phyloP scores from a whole-genome alignment of 2,113 vertebrate species.

The Megaptera novaeangliae region DNA sequence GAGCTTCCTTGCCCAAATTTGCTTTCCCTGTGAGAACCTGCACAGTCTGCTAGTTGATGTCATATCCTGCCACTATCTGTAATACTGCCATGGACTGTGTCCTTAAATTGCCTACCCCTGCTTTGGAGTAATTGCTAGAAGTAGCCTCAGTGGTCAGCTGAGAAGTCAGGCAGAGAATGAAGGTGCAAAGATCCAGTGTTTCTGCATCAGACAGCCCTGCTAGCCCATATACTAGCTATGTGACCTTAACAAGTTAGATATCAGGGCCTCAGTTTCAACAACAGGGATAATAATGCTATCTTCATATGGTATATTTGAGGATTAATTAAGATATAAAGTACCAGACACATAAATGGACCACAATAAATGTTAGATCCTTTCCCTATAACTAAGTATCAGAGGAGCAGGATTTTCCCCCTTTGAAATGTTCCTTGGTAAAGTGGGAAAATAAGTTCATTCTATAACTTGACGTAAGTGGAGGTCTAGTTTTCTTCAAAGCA shows the following conservation, averaged over 20 bases:
- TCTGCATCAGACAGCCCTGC: neutral
- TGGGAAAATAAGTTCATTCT: neutral
- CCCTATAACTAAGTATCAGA: neutral
- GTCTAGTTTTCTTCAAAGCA: slow-evolving; percentile 7
- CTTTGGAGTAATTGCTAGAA: neutral
- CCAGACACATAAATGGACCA: neutral
- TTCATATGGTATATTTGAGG: neutral
- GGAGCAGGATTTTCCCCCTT: neutral
- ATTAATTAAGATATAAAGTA: neutral
- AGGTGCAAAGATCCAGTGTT: neutral
- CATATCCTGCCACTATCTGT: neutral
- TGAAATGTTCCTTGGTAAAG: neutral
- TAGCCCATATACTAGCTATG: neutral
- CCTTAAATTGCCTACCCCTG: neutral
- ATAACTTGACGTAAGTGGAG: neutral
- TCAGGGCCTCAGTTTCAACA: neutral
- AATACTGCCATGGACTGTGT: neutral
- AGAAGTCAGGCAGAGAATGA: neutral
- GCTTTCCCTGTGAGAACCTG: neutral
- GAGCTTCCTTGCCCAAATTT: slow-evolving; percentile 10
- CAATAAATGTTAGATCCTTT: neutral
- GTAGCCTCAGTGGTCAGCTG: neutral
- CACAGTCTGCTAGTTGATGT: neutral
- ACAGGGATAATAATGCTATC: neutral
- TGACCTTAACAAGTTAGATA: neutral